Percentiles rank a stretch among this genome's conserved stretches.
Evolutionary conservation across 2,113 vertebrate species (phyloP).

Genomic region (Leptobrachium ailaonicum): DNA sequence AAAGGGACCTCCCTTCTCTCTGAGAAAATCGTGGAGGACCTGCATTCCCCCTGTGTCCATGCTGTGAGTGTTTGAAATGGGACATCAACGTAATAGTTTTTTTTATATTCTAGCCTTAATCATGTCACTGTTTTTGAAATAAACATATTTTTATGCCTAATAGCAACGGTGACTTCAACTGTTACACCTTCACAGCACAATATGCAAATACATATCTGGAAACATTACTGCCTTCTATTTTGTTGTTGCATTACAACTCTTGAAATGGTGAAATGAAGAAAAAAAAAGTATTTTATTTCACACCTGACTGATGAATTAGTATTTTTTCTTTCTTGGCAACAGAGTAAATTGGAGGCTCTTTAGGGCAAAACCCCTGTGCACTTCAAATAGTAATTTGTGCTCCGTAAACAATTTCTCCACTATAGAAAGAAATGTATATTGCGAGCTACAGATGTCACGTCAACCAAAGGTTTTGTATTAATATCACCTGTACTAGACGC

Average conservation of each 20-base stretch:
- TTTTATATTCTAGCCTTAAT: too few relatives aligned
- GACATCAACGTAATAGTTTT: too few relatives aligned
- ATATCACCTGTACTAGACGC: neutral
- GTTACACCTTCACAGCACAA: too few relatives aligned
- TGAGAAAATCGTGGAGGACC: too few relatives aligned
- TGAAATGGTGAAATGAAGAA: neutral
- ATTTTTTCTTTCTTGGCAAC: neutral
- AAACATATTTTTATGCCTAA: too few relatives aligned
- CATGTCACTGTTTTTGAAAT: too few relatives aligned
- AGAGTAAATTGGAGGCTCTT: constrained; percentile 8
- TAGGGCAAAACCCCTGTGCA: neutral
- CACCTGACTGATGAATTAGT: neutral
- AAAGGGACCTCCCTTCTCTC: too few relatives aligned
- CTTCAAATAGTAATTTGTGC: neutral
- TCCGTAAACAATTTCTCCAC: neutral
- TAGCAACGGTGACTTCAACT: too few relatives aligned
- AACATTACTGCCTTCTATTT: neutral
- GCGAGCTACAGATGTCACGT: neutral
- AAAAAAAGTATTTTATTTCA: neutral
- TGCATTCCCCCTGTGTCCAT: too few relatives aligned
- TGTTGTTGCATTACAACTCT: neutral
- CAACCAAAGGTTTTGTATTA: neutral
- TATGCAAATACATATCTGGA: too few relatives aligned
- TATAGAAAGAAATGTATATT: neutral
- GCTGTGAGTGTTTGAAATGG: too few relatives aligned